Evolutionary conservation across 2,797 vertebrate genomes (phyloP), one percentile per base, ranked within the genome.

Genomic region (Macropus fuliginosus): DNA sequence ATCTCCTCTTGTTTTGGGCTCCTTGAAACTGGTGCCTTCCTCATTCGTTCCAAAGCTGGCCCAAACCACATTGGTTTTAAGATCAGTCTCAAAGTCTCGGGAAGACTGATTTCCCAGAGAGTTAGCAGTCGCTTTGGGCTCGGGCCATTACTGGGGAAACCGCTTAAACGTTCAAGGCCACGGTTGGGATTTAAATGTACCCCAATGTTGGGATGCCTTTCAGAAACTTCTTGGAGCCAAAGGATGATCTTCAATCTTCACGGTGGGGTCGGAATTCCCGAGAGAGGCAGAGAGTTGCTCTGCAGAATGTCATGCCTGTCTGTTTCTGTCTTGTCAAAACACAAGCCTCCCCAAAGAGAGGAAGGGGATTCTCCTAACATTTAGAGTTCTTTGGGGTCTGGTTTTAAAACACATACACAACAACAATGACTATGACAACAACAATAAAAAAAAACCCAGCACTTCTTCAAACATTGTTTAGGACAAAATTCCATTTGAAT

Each of bases 211-310:
- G 14, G 56, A 31, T 21, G 1, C 0, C 10, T 31, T 74, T 74
- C 31, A 18, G 93, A 90, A 52, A 54, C 27, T 54, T 87, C 50
- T 57, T n/a, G 21, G 21, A 14, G 2, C 0, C n/a, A 40, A 1
- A 11, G 55, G 54, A 14, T 18, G 21, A 54, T 81, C 0, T 0
- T 14, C 28, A 21, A 50, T 93, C 29, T 6, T 46, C 91, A 52
- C 0, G 1, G 0, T 24, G 10, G 3, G 40, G 34, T 1, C 0
- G 0, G 55, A 55, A 90, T n/a, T 87, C 94, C 92, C 5, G 0
- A 21, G 54, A 1, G 66, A 55, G 56, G 52, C 31, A 2, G 29
- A 31, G 24, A 50, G 9, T 87, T 50, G 40, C 74, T 87, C 74
- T 87, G 74, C 34, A 16, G 62, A 74, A n/a, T 74, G 16, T 87